phyloP scores from a whole-genome alignment of 2,888 invertebrate genomes.

The Mystacides longicornis region DNA sequence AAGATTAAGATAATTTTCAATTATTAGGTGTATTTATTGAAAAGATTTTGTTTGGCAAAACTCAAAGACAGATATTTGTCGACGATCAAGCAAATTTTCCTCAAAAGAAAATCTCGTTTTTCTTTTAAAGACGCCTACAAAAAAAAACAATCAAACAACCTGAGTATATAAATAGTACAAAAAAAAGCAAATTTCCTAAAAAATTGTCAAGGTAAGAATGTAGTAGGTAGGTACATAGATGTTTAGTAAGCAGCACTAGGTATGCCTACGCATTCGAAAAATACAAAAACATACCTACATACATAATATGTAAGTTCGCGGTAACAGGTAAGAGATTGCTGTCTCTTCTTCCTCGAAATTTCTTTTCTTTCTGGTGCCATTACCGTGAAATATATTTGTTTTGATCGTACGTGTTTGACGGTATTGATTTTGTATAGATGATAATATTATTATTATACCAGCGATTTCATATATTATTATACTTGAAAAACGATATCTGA shows the following conservation, averaged over 20 bases:
- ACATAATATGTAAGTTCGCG: too few species aligned
- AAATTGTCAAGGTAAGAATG: background rate
- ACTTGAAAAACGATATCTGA: slow-evolving; percentile 1
- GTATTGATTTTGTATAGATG: background rate
- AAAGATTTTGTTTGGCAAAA: too few species aligned
- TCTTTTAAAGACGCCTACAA: too few species aligned
- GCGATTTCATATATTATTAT: background rate
- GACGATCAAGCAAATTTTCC: too few species aligned
- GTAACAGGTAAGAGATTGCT: too few species aligned
- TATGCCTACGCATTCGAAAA: background rate
- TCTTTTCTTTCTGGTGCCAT: background rate
- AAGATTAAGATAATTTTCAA: too few species aligned
- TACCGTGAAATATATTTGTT: slow-evolving; percentile 1
- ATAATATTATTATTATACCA: background rate
- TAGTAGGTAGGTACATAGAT: too few species aligned
- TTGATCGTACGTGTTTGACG: slow-evolving; percentile 2
- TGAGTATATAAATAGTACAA: background rate
- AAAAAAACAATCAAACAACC: background rate
- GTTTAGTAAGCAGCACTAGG: too few species aligned
- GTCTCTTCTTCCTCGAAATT: background rate
- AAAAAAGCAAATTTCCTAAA: background rate
- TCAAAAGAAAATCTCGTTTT: too few species aligned
- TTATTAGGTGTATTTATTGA: too few species aligned
- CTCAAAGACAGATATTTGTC: too few species aligned
- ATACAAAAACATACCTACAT: too few species aligned